These are phyloP conservation scores for Motacilla tschutschensis DNA, from an alignment of 2,113 vertebrate genomes.

Conservation along the genomic window DNA sequence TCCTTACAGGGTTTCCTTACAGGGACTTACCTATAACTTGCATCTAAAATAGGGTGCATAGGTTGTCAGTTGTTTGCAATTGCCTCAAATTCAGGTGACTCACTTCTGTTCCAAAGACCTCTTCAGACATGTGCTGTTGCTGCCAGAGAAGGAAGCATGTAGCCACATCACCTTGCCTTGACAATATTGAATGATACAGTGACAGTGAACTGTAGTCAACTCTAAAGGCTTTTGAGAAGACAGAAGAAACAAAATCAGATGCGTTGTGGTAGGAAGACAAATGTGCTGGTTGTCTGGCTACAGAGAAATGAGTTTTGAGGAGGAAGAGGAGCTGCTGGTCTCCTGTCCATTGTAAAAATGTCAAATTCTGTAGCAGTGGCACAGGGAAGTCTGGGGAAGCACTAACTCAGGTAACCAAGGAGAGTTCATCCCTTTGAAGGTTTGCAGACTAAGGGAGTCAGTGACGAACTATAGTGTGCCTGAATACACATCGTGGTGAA, in stretches of 20 bases:
- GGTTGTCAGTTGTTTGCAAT: not conserved
- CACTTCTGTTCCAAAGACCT: not conserved
- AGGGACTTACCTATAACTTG: not conserved
- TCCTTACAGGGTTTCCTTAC: not conserved
- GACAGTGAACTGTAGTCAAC: not conserved
- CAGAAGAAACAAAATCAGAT: not conserved
- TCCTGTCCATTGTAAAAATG: not conserved
- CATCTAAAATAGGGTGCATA: not conserved
- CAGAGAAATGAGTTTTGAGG: not conserved
- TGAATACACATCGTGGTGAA: not conserved
- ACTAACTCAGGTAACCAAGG: not conserved
- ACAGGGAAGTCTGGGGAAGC: not conserved
- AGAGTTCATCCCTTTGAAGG: not conserved
- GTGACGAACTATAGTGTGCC: not conserved
- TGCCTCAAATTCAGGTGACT: not conserved
- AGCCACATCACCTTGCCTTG: not conserved
- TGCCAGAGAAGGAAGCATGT: not conserved
- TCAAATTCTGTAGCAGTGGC: not conserved
- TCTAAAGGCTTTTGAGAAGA: not conserved
- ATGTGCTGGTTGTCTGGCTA: not conserved
- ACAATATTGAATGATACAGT: accelerated
- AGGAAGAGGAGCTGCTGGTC: not conserved
- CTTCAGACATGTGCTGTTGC: not conserved
- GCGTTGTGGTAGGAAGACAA: not conserved
- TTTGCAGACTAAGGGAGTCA: not conserved